Percentiles rank a stretch among this genome's conserved stretches.
Evolutionary conservation across 2,888 invertebrate genomes (phyloP).

Genomic region (Stegophylla sp.): DNA sequence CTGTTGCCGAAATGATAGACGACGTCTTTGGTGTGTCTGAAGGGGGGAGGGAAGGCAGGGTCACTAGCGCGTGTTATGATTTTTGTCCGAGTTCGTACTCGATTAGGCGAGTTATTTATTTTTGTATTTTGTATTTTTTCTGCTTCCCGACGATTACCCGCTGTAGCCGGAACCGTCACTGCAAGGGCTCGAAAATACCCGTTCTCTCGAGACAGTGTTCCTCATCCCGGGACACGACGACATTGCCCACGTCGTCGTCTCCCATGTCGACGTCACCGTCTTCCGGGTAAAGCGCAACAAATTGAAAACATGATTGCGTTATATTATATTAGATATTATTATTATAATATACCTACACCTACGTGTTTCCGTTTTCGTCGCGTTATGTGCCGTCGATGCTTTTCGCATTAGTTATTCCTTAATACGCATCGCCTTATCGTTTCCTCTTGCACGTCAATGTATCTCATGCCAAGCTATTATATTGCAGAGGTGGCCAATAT

Average conservation of each 20-base stretch:
- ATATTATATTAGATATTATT: no score
- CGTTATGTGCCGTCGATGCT: not conserved
- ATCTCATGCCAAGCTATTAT: no score
- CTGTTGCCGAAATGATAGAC: no score
- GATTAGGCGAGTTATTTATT: not conserved
- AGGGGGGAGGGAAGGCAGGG: no score
- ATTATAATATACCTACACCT: no score
- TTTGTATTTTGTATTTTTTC: not conserved
- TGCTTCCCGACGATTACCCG: not conserved
- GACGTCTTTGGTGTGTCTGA: no score
- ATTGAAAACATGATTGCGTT: conserved; percentile 8
- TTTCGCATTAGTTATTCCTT: not conserved
- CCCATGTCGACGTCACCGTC: conserved; percentile 27
- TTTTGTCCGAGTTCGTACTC: not conserved
- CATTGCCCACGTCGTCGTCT: not conserved
- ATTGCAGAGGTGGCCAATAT: no score
- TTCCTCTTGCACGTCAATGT: not conserved
- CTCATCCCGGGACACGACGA: conserved; percentile 65
- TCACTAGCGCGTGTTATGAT: not conserved
- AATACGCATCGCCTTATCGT: not conserved
- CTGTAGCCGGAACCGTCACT: conserved; percentile 11
- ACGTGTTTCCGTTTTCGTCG: conserved; percentile 19
- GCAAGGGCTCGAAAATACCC: conserved; percentile 44
- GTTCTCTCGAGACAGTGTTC: conserved; percentile 67
- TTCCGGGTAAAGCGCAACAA: conserved; percentile 47